Evolutionary conservation across 2,797 vertebrate genomes (phyloP), one percentile per base, ranked within the genome.

Genomic region (Monodelphis domestica): DNA sequence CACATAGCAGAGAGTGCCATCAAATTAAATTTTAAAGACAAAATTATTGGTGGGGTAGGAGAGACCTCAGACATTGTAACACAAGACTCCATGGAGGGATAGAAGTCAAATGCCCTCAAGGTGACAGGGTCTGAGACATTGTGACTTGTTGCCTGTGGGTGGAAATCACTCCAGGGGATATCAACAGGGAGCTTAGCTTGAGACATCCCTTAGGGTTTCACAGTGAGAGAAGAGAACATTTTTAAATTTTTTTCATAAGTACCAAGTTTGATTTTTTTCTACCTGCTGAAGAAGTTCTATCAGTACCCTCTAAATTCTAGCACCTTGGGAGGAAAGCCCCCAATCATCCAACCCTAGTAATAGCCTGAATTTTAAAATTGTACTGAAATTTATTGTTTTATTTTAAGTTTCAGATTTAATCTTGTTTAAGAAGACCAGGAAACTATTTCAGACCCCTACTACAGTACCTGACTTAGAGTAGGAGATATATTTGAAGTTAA

Each of bases 401-500:
- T 94, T 96, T 88, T n/a, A 94, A 94, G 45, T 12, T 53, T n/a
- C 17, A 24, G 12, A 84, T 95, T 94, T 93, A 54, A 12, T 89
- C 93, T 89, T 91, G 89, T 92, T 12, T 45, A 89, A 92, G 53
- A 93, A 95, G 90, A 1, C 51, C 45, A 93, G 38, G 33, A 50
- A 53, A 26, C 38, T 91, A 12, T 78, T 45, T 17, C 38, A 78
- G 78, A 6, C 9, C 30, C 21, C 24, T 89, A 30, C 91, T 89
- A 93, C 38, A 91, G 0, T 84, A 38, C 12, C 9, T 33, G n/a
- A 78, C 63, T 3, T 26, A 91, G 10, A 2, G 70, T 91, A 84
- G 14, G 30, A 63, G 51, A 12, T 24, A 2, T 11, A 95, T 70
- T 87, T 26, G 28, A 92, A 92, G 51, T 92, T 92, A 90, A 95